Evolutionary conservation across 2,113 vertebrate genomes (phyloP).

Genomic region (Piprites chloris): DNA sequence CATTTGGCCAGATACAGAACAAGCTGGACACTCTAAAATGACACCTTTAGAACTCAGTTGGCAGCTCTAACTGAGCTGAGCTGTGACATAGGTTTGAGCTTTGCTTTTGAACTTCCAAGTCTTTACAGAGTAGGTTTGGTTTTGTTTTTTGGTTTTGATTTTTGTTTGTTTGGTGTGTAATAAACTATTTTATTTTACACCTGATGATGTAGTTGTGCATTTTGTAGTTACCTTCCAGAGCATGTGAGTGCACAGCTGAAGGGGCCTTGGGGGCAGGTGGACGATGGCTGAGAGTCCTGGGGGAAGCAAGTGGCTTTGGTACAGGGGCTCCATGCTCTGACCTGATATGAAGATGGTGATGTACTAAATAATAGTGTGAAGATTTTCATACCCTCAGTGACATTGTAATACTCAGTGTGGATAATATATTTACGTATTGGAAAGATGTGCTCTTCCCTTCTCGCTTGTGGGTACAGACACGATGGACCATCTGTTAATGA

Average conservation of each 20-base stretch:
- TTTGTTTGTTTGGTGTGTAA: not conserved
- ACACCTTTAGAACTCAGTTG: not conserved
- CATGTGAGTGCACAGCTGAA: rapidly evolving
- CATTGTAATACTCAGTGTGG: not conserved
- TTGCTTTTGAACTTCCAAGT: not conserved
- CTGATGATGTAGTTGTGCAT: not conserved
- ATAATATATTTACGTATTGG: not conserved
- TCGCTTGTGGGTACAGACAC: not conserved
- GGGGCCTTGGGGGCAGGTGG: not conserved
- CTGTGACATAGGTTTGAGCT: not conserved
- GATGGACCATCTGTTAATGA: not conserved
- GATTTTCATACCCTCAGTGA: not conserved
- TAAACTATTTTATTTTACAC: not conserved
- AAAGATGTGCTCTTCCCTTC: not conserved
- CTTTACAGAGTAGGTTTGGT: not conserved
- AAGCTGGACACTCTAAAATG: not conserved
- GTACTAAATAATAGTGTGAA: not conserved
- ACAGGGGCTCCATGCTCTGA: rapidly evolving
- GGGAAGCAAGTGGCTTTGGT: not conserved
- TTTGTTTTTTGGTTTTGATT: not conserved
- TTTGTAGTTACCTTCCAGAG: not conserved
- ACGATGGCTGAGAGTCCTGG: not conserved
- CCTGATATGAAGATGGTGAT: not conserved
- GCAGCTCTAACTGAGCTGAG: not conserved
- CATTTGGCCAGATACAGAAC: not conserved